Conservation (phyloP, 37 sponge, comb jelly and placozoan genomes). For the Amphimedon queenslandica region DNA sequence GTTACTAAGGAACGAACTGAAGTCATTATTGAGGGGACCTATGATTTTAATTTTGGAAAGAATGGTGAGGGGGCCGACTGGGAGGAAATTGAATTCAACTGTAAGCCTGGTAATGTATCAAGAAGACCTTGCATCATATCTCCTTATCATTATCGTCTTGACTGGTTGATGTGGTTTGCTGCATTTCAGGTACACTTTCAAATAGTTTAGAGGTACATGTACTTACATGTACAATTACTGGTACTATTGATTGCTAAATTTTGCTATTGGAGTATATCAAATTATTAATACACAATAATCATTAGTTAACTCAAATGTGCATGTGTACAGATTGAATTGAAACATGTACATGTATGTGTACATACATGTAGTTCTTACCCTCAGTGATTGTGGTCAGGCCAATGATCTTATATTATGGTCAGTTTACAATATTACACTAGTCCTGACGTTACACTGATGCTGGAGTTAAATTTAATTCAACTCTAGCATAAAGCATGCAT, state of each 20-base stretch:
- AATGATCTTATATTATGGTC: too few species aligned
- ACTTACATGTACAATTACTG: too few species aligned
- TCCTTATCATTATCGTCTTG: constrained; percentile 91
- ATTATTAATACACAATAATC: too few species aligned
- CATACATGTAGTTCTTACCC: too few species aligned
- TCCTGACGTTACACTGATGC: too few species aligned
- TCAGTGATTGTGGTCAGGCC: too few species aligned
- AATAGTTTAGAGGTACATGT: too few species aligned
- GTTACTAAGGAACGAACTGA: constrained; percentile 88
- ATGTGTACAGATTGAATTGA: not conserved
- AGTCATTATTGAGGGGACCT: constrained; percentile 79
- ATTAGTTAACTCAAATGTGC: too few species aligned
- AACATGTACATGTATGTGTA: not conserved
- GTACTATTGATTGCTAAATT: too few species aligned
- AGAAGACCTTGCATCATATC: constrained; percentile 83
- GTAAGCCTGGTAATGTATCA: constrained; percentile 75
- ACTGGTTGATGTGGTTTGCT: constrained; percentile 97
- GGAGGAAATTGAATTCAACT: constrained; percentile 87
- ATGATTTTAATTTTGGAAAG: constrained; percentile 1
- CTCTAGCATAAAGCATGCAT: too few species aligned
- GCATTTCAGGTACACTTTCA: constrained; percentile 90
- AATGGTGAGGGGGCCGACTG: constrained; percentile 39
- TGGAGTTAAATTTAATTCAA: too few species aligned
- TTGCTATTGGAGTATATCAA: not conserved
- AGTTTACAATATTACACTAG: too few species aligned